Percentiles rank a stretch among this genome's conserved stretches.
These are phyloP conservation scores for Catalaphyllia jardinei DNA, from an alignment of 64 coral and sea anemone genomes.

Conservation along the genomic window DNA sequence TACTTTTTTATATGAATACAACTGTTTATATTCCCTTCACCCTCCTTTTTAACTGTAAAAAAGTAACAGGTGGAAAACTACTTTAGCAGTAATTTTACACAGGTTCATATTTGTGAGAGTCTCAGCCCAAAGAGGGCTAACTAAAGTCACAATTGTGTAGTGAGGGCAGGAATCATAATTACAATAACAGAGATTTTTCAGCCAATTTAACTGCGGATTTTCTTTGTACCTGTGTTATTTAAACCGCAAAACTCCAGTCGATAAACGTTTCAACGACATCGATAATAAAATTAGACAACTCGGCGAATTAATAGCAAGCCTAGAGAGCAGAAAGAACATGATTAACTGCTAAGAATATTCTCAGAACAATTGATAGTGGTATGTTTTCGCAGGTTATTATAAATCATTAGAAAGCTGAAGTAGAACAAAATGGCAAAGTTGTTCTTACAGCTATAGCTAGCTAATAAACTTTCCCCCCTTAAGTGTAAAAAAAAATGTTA, in stretches of 20 bases:
- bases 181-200: conserved; percentile 31
- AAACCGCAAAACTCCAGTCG: background rate
- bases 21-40: background rate
- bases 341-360: background rate
- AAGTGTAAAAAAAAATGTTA: background rate
- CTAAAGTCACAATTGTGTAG: background rate
- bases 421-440: background rate
- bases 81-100: conserved; percentile 1
- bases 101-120: background rate
- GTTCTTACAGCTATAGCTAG: background rate
- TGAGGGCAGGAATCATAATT: background rate
- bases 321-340: background rate
- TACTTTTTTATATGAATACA: background rate
- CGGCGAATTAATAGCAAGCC: background rate
- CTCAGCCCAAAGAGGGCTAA: no score
- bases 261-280: background rate
- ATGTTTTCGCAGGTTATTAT: background rate
- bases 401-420: no score
- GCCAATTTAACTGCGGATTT: background rate
- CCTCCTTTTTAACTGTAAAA: background rate
- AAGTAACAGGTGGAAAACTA: conserved; percentile 1
- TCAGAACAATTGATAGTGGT: background rate
- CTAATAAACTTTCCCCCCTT: background rate
- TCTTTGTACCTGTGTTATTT: background rate
- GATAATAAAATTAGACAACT: background rate